Evolutionary conservation across 1,140 invertebrate genomes (phyloP), one percentile per base, ranked within the genome.

Genomic region (Atopsyche davidsoni): DNA sequence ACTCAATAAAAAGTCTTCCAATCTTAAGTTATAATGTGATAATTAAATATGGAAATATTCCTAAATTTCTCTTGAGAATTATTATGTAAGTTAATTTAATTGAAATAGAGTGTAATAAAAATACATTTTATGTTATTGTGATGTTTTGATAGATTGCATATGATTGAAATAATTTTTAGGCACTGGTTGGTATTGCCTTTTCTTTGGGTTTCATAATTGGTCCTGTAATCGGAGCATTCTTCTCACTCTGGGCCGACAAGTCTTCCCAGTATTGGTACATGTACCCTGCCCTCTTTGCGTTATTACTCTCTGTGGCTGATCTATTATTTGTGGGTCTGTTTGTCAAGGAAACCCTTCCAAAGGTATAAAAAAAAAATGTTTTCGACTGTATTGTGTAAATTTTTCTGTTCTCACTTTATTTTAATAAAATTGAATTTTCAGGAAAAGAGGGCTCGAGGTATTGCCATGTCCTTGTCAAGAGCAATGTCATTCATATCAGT

Each of bases 121-220:
- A n/a, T n/a, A n/a, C n/a, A n/a, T n/a, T n/a, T n/a, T n/a, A n/a
- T n/a, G n/a, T n/a, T n/a, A 45, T 13, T 4, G 6, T 45, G 16
- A 36, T 34, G n/a, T 46, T 35, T 53, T 42, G 58, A 50, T 63
- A 28, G 7, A 28, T 28, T n/a, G n/a, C 25, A 28, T n/a, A 28
- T 28, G n/a, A n/a, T n/a, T n/a, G n/a, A n/a, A n/a, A n/a, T n/a
- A 13, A 2, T 23, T 80, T 81, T 58, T 71, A 94, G 91, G 96
- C 96, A 13, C 68, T 98, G 22, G 87, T 99, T 51, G 96, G 96
- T 11, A 85, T 97, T 61, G 93, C 96, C 3, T 99, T 99, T 75
- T 98, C 95, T 0, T 71, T 99, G 46, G 96, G 94, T 11, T 99
- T 99, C 70, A 90, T 98, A 55, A 71, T 97, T 53, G 96, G 96